Evolutionary conservation across 2,888 invertebrate species (phyloP), one percentile per base, ranked within the genome.

Genomic region (Linnaemya vulpina): DNA sequence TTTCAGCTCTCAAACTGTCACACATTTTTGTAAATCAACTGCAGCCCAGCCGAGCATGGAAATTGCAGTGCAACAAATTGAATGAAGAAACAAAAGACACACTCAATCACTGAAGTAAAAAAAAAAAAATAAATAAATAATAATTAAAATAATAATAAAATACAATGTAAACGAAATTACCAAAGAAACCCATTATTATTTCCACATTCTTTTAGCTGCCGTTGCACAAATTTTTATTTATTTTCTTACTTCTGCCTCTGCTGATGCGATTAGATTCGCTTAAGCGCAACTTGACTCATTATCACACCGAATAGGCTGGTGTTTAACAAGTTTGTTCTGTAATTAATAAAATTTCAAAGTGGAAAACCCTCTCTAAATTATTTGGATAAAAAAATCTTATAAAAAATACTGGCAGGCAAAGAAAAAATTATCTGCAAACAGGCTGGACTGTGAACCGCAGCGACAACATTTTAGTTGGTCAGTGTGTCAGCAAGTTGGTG

Each of bases 11-110:
- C 46, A 10, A 65, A 8, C 51, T 68, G 60, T 51, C 13, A 40
- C 60, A 70, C 38, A 40, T 76, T 55, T 76, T 55, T 30, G 4
- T 35, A 20, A 13, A 35, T n/a, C 38, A 11, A 46, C 15, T 25
- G 25, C 35, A n/a, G 35, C 11, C 15, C 30, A 84, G 74, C 58
- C 74, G 77, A 70, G 68, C 81, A 84, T 74, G 55, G 81, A 81
- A 71, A 67, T 49, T 84, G 77, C 68, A 79, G 55, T 58, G 53
- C 20, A 71, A 62, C 55, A 83, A n/a, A 77, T 70, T 68, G 22
- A 4, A 55, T 53, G 17, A 38, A 63, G 22, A 35, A 76, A 58
- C 67, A 15, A 74, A 43, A 49, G 15, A 38, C 5, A 43, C 60
- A 70, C n/a, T 58, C 77, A 77, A 62, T 40, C 15, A 15, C 7